Percentiles rank a stretch among this genome's conserved stretches.
phyloP scores from a whole-genome alignment of 2,888 invertebrate genomes.

The Drosophila mulleri region DNA sequence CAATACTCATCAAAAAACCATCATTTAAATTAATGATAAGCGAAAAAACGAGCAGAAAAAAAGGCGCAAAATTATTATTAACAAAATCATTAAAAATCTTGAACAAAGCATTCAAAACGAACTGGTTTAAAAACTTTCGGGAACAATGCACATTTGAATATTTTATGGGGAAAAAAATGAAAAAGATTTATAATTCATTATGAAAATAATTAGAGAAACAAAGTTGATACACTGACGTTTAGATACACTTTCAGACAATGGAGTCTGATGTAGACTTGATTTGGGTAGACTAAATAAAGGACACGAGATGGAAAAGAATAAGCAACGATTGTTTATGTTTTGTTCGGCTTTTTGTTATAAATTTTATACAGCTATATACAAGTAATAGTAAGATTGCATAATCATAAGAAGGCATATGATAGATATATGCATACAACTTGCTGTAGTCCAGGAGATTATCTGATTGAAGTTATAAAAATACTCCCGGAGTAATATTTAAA shows the following conservation, averaged over 20 bases:
- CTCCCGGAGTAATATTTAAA: background rate
- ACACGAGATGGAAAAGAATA: too few relatives aligned
- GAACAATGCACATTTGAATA: constrained; percentile 30
- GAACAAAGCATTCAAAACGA: constrained; percentile 34
- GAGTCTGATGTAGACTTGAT: background rate
- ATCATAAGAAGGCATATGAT: too few relatives aligned
- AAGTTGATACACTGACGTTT: background rate
- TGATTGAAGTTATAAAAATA: background rate
- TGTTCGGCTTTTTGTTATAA: too few relatives aligned
- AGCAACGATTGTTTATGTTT: too few relatives aligned
- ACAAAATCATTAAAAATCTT: constrained; percentile 69
- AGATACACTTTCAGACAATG: background rate
- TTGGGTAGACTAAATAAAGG: too few relatives aligned
- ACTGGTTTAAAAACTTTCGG: background rate
- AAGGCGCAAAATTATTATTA: constrained; percentile 45
- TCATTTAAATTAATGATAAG: constrained; percentile 66
- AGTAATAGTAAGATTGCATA: too few relatives aligned
- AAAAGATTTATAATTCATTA: constrained; percentile 46
- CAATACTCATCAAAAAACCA: constrained; percentile 45
- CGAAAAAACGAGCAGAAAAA: background rate
- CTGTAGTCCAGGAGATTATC: too few relatives aligned
- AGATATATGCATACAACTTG: too few relatives aligned
- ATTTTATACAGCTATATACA: too few relatives aligned
- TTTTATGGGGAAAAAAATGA: background rate
- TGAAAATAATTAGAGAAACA: constrained; percentile 15